Percentiles rank a stretch among this genome's conserved stretches.
phyloP scores from a whole-genome alignment of 2,888 invertebrate genomes.

The Theretra japonica region DNA sequence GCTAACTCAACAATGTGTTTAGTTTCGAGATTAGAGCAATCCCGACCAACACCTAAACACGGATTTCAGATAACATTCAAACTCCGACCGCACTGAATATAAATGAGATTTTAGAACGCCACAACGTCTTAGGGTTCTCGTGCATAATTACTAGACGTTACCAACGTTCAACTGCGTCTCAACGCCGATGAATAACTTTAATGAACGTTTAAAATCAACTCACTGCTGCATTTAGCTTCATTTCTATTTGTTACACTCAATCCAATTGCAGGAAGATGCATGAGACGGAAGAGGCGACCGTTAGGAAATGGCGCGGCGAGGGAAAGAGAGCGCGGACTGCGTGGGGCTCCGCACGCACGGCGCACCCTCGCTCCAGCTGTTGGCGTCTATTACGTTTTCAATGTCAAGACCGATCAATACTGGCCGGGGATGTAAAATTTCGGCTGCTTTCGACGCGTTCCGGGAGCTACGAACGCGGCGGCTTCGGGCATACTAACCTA shows the following conservation, averaged over 20 bases:
- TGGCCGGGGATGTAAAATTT: conserved; percentile 80
- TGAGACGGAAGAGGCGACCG: conserved; percentile 31
- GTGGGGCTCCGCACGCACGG: conserved; percentile 73
- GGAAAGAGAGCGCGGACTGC: conserved; percentile 55
- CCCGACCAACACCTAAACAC: conserved; percentile 83
- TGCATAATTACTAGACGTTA: conserved; percentile 78
- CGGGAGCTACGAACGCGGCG: conserved; percentile 72
- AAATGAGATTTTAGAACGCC: conserved; percentile 82
- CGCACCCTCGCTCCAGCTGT: conserved; percentile 81
- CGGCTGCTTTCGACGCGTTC: conserved; percentile 78
- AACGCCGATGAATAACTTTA: conserved; percentile 67
- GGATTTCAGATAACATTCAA: conserved; percentile 85
- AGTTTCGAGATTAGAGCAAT: conserved; percentile 83
- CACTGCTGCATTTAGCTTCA: conserved; percentile 37
- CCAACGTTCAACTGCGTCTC: conserved; percentile 65
- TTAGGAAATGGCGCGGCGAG: conserved; percentile 41
- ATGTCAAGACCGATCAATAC: conserved; percentile 85
- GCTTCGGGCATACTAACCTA: conserved; percentile 81
- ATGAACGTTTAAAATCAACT: conserved; percentile 60
- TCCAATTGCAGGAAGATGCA: conserved; percentile 24
- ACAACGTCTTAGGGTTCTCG: conserved; percentile 73
- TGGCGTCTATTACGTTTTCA: conserved; percentile 82
- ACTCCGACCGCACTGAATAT: conserved; percentile 83
- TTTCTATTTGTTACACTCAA: conserved; percentile 43
- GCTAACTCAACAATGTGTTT: conserved; percentile 82